Conservation (phyloP, 2,113 vertebrate species). For the Myotis lucifugus region DNA sequence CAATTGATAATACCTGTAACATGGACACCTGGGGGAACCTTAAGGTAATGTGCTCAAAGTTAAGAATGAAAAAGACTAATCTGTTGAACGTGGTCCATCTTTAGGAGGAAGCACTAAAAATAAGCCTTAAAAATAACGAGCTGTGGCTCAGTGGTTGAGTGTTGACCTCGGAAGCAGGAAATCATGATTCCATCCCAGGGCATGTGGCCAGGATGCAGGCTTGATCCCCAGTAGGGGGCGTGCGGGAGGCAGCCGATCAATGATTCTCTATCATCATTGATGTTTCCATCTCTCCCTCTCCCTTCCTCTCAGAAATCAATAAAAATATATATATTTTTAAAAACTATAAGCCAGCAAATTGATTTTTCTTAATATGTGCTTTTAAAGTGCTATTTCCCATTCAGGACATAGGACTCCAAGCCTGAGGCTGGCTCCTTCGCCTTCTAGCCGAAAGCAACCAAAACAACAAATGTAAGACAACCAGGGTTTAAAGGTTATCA, state of each 20-base stretch:
- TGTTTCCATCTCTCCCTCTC: too few species aligned
- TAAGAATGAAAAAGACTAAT: constrained; percentile 36
- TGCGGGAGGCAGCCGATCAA: too few species aligned
- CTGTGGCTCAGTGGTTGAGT: too few species aligned
- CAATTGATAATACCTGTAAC: not conserved
- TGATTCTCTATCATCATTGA: too few species aligned
- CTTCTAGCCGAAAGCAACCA: not conserved
- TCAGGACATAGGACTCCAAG: not conserved
- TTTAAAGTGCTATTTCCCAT: not conserved
- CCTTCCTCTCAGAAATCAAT: too few species aligned
- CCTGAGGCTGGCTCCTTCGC: not conserved
- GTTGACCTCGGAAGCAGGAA: too few species aligned
- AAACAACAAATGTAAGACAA: not conserved
- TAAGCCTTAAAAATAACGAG: not conserved
- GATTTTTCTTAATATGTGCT: not conserved
- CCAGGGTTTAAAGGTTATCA: not conserved
- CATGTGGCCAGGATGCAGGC: too few species aligned
- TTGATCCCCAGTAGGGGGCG: too few species aligned
- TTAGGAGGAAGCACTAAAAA: constrained; percentile 30
- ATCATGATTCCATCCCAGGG: too few species aligned
- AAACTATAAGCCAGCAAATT: not conserved
- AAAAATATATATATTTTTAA: not conserved
- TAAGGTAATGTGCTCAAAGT: not conserved
- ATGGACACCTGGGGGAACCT: not conserved
- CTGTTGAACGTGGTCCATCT: not conserved